A percentile compares a stretch with the other conserved stretches of the same genome.
Evolutionary conservation across 2,113 vertebrate genomes (phyloP).

Genomic region (Apteryx mantelli): DNA sequence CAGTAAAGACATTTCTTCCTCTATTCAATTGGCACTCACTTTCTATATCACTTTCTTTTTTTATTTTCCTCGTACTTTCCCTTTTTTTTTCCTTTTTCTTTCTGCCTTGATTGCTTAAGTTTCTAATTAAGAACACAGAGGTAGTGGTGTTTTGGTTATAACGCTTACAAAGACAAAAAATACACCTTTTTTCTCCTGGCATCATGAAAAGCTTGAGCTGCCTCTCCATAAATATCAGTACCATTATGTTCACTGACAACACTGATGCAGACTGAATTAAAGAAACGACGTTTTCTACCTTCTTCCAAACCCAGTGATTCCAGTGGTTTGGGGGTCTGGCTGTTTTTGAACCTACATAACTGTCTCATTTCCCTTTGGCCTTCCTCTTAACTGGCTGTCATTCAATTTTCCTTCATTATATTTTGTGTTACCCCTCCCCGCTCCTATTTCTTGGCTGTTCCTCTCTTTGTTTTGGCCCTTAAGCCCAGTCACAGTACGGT

Average conservation of each 20-base stretch:
- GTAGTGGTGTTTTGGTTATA: neutral
- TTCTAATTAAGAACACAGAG: neutral
- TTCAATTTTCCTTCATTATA: neutral
- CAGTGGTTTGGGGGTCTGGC: neutral
- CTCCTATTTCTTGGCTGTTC: neutral
- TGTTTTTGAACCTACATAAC: neutral
- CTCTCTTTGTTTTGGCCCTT: neutral
- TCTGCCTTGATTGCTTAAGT: neutral
- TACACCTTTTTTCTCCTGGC: neutral
- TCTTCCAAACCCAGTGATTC: neutral
- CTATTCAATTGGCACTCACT: neutral
- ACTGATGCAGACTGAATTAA: neutral
- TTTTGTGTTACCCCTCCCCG: fast-evolving
- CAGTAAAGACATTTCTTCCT: neutral
- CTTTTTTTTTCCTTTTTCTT: neutral
- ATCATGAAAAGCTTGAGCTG: neutral
- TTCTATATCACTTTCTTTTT: neutral
- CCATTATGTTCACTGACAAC: neutral
- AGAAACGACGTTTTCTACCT: neutral
- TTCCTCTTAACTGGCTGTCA: neutral
- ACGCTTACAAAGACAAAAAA: neutral
- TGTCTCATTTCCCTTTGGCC: neutral
- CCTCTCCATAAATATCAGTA: neutral
- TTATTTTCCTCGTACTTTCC: too few species aligned
- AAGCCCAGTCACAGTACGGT: fast-evolving